These are phyloP conservation scores for Drosophila biarmipes DNA, from an alignment of 1,140 invertebrate species.

Conservation along the genomic window DNA sequence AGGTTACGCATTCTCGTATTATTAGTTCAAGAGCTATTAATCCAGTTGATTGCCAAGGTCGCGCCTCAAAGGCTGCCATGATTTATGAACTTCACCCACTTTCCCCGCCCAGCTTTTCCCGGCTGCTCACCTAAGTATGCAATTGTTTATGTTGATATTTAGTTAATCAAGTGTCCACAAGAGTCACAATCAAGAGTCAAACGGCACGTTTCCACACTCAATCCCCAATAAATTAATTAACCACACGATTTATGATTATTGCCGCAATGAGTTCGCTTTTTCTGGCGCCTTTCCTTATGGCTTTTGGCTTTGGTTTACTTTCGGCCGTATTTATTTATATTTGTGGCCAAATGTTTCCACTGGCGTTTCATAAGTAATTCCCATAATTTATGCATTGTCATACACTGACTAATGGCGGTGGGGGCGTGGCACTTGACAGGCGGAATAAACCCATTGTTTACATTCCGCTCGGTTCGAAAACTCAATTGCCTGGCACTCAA, in stretches of 20 bases:
- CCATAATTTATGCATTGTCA: slow-evolving; percentile 71
- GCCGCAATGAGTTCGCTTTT: slow-evolving; percentile 33
- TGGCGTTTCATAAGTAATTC: slow-evolving; percentile 61
- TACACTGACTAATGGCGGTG: slow-evolving; percentile 51
- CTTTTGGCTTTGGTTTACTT: slow-evolving; percentile 7
- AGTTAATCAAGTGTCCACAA: slow-evolving; percentile 20
- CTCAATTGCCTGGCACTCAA: slow-evolving; percentile 48
- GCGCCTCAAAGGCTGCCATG: slow-evolving; percentile 16
- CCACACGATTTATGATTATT: slow-evolving; percentile 67
- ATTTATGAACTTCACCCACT: slow-evolving; percentile 15
- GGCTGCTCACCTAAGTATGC: slow-evolving; percentile 25
- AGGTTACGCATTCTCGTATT: background rate
- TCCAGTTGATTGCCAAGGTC: slow-evolving; percentile 12
- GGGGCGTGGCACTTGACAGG: slow-evolving; percentile 44
- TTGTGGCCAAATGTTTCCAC: slow-evolving; percentile 31
- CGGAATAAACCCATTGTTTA: slow-evolving; percentile 58
- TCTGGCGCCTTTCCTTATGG: slow-evolving; percentile 23
- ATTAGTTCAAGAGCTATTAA: background rate
- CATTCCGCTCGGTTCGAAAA: slow-evolving; percentile 7
- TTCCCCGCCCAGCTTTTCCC: background rate
- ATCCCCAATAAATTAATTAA: slow-evolving; percentile 64
- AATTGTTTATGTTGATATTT: slow-evolving; percentile 27
- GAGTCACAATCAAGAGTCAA: background rate
- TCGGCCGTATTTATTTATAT: slow-evolving; percentile 49
- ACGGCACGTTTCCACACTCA: slow-evolving; percentile 23